A percentile compares a stretch with the other conserved stretches of the same genome.
phyloP scores from a whole-genome alignment of 2,797 vertebrate genomes.

The Eupleurogrammus muticus region DNA sequence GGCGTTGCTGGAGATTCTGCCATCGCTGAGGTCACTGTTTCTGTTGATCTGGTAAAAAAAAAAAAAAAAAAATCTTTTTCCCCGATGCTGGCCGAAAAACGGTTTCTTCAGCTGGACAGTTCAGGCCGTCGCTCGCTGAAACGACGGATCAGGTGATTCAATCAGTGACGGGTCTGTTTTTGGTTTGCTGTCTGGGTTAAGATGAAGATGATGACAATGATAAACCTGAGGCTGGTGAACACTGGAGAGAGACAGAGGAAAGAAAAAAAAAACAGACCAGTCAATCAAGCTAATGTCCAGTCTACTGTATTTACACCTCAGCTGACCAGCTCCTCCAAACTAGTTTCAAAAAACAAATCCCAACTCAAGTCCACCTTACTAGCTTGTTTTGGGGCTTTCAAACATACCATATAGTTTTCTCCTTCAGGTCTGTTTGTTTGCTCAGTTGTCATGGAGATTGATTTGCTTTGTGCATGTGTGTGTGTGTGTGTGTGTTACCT shows the following conservation, averaged over 20 bases:
- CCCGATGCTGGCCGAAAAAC: constrained; percentile 17
- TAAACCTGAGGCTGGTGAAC: constrained; percentile 63
- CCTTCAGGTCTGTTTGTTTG: background rate
- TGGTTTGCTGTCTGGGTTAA: constrained; percentile 43
- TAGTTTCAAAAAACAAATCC: too few species aligned
- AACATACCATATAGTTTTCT: too few species aligned
- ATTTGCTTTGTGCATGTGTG: background rate
- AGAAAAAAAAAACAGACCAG: background rate
- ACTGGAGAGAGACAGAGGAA: constrained; percentile 30
- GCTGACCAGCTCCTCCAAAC: background rate
- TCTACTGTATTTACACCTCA: background rate
- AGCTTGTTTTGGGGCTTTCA: too few species aligned
- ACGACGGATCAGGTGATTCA: background rate
- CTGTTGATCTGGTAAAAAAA: constrained; percentile 22
- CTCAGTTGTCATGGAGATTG: too few species aligned
- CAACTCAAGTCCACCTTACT: too few species aligned
- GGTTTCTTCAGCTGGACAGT: constrained; percentile 13
- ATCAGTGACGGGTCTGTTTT: constrained; percentile 28
- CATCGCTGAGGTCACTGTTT: constrained; percentile 15
- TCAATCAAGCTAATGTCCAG: background rate
- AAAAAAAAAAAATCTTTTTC: background rate
- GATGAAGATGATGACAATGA: constrained; percentile 31
- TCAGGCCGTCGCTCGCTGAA: background rate
- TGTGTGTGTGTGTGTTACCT: constrained; percentile 1
- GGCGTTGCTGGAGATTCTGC: constrained; percentile 12